Percentiles rank a stretch among this genome's conserved stretches.
Conservation (phyloP, 2,797 vertebrate species). For the Pteronotus mesoamericanus region DNA sequence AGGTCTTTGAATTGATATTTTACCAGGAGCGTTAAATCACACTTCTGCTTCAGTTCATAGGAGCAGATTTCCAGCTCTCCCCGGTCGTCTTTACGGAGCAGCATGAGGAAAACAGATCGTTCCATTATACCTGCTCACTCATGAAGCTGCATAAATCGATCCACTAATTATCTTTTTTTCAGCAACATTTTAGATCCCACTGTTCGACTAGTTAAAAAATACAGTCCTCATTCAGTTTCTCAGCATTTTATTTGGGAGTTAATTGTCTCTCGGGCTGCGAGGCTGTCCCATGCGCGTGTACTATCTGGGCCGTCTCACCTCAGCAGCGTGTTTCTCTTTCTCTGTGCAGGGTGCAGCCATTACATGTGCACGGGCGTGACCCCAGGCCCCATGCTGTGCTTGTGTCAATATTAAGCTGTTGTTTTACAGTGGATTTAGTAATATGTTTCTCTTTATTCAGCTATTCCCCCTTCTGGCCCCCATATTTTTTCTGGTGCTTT, state of each 20-base stretch:
- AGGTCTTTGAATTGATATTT: conserved; percentile 27
- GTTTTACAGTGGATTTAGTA: conserved; percentile 22
- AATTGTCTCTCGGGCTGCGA: background rate
- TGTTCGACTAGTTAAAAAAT: conserved; percentile 10
- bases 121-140: background rate
- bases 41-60: background rate
- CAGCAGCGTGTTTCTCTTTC: background rate
- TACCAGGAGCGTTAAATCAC: conserved; percentile 13
- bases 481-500: background rate
- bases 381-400: background rate
- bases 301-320: background rate
- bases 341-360: background rate
- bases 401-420: conserved; percentile 59
- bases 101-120: background rate
- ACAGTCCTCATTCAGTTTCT: conserved; percentile 41
- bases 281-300: background rate
- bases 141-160: background rate
- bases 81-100: background rate
- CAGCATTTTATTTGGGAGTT: background rate
- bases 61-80: background rate
- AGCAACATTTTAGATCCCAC: background rate
- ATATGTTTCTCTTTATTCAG: conserved; percentile 40
- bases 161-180: background rate
- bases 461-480: too few species aligned
- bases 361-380: background rate